These are phyloP conservation scores for Reticulitermes speratus DNA, from an alignment of 1,140 invertebrate species.

Conservation along the genomic window DNA sequence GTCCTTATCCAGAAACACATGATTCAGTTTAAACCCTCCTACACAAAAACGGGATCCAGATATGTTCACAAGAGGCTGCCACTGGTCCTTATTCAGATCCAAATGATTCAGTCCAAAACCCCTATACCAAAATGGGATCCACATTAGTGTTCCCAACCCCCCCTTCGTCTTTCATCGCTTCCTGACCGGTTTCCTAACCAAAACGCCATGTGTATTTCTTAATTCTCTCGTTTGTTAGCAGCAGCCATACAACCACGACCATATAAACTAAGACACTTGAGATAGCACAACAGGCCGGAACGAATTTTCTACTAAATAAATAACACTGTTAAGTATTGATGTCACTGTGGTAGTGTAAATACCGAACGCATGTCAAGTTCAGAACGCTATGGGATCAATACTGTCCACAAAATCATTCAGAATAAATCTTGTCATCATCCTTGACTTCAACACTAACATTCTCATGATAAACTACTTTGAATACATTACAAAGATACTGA, in stretches of 20 bases:
- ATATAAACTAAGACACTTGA: not conserved
- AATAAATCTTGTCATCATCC: not conserved
- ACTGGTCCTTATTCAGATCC: too few species aligned
- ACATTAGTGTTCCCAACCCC: too few species aligned
- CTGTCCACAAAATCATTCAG: not conserved
- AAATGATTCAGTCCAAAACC: too few species aligned
- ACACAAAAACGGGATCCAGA: too few species aligned
- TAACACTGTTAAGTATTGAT: not conserved
- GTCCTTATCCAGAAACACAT: too few species aligned
- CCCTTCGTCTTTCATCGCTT: too few species aligned
- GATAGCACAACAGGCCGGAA: not conserved
- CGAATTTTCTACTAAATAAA: not conserved
- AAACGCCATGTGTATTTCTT: not conserved
- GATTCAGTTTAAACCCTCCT: too few species aligned
- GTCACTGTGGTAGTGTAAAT: not conserved
- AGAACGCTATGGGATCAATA: conserved; percentile 20
- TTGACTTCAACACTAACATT: not conserved
- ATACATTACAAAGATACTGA: not conserved
- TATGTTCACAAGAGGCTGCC: too few species aligned
- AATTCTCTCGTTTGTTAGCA: not conserved
- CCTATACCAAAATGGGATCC: too few species aligned
- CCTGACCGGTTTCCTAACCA: too few species aligned
- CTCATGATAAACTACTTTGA: not conserved
- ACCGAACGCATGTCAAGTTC: not conserved
- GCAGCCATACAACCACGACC: not conserved